Percentiles rank a stretch among this genome's conserved stretches.
Evolutionary conservation across 2,797 vertebrate species (phyloP).

Genomic region (Sebastes iracundus): DNA sequence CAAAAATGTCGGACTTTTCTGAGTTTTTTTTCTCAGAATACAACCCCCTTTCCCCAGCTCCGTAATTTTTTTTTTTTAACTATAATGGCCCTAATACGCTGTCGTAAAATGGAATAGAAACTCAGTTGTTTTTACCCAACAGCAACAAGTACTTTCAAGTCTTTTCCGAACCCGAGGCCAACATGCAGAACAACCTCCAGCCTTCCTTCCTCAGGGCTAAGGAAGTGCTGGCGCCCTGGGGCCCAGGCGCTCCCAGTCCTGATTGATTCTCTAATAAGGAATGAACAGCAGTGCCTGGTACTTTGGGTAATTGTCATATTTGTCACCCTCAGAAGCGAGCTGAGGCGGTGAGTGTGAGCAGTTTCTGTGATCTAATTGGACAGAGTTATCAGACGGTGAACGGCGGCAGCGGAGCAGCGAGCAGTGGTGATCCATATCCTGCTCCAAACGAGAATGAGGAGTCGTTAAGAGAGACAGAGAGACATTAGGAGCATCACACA

Average conservation of each 20-base stretch:
- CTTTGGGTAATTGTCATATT: constrained; percentile 75
- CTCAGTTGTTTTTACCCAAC: neutral
- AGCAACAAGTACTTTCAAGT: neutral
- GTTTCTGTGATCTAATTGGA: constrained; percentile 68
- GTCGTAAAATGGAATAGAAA: neutral
- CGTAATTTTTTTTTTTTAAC: too few relatives aligned
- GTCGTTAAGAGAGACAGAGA: constrained; percentile 58
- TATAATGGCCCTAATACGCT: fast-evolving
- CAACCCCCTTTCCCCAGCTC: too few relatives aligned
- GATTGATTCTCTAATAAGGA: constrained; percentile 72
- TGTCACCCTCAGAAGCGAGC: constrained; percentile 59
- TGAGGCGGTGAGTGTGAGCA: constrained; percentile 28
- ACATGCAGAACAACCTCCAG: constrained; percentile 26
- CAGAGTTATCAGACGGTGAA: constrained; percentile 68
- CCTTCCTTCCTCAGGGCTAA: neutral
- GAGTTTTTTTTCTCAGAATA: too few relatives aligned
- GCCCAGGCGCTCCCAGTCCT: neutral
- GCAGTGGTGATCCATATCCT: constrained; percentile 59
- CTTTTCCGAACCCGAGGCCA: neutral
- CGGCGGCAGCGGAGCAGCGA: constrained; percentile 32
- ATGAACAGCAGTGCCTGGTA: constrained; percentile 58
- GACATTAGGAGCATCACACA: constrained; percentile 49
- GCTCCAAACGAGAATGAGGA: constrained; percentile 57
- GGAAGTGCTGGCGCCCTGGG: constrained; percentile 2
- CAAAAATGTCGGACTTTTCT: too few relatives aligned